Evolutionary conservation across 2,797 vertebrate species (phyloP).

Genomic region (Chelon labrosus): DNA sequence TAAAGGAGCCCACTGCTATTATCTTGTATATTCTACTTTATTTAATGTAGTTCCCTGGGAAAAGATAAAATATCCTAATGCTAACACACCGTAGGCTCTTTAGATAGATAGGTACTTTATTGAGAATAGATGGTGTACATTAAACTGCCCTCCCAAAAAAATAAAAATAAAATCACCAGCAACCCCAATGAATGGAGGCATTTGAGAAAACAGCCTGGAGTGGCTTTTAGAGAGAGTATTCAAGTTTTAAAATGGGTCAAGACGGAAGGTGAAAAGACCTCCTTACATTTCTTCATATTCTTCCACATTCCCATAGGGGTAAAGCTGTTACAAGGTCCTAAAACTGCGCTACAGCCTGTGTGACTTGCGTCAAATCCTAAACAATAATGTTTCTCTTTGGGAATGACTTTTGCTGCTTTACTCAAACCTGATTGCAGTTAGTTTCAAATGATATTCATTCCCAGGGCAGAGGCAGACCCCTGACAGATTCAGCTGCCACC

Average conservation of each 20-base stretch:
- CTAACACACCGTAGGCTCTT: slow-evolving; percentile 2
- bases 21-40: not conserved
- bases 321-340: not conserved
- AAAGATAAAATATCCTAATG: not conserved
- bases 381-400: not conserved
- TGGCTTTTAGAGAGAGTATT: slow-evolving; percentile 31
- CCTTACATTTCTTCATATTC: slow-evolving; percentile 28
- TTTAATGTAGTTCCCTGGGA: not conserved
- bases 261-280: slow-evolving; percentile 34
- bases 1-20: not conserved
- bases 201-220: slow-evolving; percentile 36
- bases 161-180: slow-evolving; percentile 6
- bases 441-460: slow-evolving; percentile 55
- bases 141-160: slow-evolving; percentile 12
- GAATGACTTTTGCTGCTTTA: not conserved
- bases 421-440: slow-evolving; percentile 38
- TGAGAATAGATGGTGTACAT: not conserved
- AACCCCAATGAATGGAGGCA: slow-evolving; percentile 30
- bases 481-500: slow-evolving; percentile 57
- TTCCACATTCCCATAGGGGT: not conserved
- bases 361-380: slow-evolving; percentile 17
- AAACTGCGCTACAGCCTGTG: not conserved
- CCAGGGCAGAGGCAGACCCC: slow-evolving; percentile 48
- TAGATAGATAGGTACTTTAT: not conserved
- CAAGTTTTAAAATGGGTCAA: slow-evolving; percentile 32